phyloP scores from a whole-genome alignment of 2,888 invertebrate genomes.

The Philaethria dido region DNA sequence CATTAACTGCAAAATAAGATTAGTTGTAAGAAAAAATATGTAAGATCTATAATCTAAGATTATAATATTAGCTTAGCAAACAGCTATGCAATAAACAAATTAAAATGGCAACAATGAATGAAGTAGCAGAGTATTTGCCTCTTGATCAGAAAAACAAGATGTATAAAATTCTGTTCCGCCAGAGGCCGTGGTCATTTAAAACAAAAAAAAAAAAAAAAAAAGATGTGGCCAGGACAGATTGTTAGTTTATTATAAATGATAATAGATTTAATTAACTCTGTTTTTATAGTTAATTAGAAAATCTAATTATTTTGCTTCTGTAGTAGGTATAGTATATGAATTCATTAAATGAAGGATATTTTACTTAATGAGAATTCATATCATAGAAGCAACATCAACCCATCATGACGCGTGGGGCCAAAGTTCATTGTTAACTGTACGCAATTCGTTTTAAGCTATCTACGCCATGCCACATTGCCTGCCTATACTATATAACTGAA shows the following conservation, averaged over 20 bases:
- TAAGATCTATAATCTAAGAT: too few species aligned
- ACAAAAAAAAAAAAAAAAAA: too few species aligned
- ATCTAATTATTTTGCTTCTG: constrained; percentile 14
- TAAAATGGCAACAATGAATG: too few species aligned
- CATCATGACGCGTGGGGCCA: constrained; percentile 57
- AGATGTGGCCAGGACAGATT: neutral
- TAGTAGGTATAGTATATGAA: constrained; percentile 15
- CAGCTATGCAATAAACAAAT: too few species aligned
- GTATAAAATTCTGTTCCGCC: too few species aligned
- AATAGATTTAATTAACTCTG: neutral
- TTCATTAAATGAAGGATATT: constrained; percentile 31
- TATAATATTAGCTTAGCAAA: too few species aligned
- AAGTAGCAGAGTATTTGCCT: too few species aligned
- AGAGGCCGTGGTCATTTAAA: too few species aligned
- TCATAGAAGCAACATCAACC: constrained; percentile 49
- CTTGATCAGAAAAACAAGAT: too few species aligned
- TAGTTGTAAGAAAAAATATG: too few species aligned
- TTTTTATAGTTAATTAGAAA: constrained; percentile 19
- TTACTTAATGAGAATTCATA: constrained; percentile 40
- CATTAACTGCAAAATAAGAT: too few species aligned
- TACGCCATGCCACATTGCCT: neutral
- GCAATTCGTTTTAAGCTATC: constrained; percentile 45
- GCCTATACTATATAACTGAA: neutral
- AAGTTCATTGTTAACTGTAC: constrained; percentile 62
- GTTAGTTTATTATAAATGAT: neutral